Base-by-base conservation (phyloP, 2,888 invertebrate species). In the Leucoma salicis region DNA sequence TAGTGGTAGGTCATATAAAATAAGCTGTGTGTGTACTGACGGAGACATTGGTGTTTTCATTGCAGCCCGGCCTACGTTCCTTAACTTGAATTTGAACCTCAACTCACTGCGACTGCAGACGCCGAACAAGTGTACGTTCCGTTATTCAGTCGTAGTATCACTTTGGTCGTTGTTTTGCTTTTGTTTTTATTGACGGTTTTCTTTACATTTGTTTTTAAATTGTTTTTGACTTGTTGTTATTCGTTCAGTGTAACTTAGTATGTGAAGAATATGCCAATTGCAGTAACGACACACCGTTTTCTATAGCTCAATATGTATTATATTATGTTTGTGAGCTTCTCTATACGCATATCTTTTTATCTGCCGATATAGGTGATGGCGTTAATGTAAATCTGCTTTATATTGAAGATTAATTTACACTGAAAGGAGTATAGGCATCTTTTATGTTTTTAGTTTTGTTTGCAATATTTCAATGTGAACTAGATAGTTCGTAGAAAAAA, bases 41-140 rank as follows among this genome's bases (percentile, higher is more conserved):
- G 58, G 61, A 61, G 54, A 57, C 46, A 60, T 70, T 73, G 71
- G 77, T 63, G 59, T 87, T 83, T 89, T 74, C 84, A 90, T 94
- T 95, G 92, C 97, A 98, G 98, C 98, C 90, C 96, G 98, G 78
- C 98, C 98, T 82, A 98, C 97, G 87, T 98, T 97, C 94, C 95
- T 98, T 91, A 98, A 97, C 94, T 95, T 98, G 92, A 97, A 95
- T 92, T 92, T 96, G 92, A 97, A 96, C 93, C 93, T 96, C 91
- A 97, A 96, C 92, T 94, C 95, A 77, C 92, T 96, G 91, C 94
- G 96, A 90, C 94, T 95, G 80, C 95, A 95, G 91, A 96, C 95
- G 82, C 92, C 94, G 77, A 92, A 93, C 85, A 96, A 96, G 95
- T 95, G 96, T 96, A 96, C 91, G 96, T 96, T 88, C 53, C 45